Evolutionary conservation across 1,140 invertebrate species (phyloP), one percentile per base, ranked within the genome.

Genomic region (Rhysida immarginata): DNA sequence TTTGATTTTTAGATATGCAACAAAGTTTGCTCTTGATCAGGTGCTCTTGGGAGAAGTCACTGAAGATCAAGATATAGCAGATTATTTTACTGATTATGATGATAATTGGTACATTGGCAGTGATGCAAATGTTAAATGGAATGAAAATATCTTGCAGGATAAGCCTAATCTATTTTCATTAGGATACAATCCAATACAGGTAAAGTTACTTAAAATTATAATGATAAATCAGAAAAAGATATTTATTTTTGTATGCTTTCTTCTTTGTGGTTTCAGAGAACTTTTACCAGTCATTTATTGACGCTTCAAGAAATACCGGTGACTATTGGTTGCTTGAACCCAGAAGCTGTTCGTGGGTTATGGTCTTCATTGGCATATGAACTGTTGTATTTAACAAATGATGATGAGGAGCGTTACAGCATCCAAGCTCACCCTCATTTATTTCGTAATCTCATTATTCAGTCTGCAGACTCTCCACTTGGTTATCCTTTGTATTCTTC

Each of bases 371-470:
- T 77, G 2, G 71, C 68, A 53, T 62, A 75, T 43, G 76, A 78
- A 63, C 63, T 77, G 14, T 64, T 77, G 1, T 77, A 77, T 60
- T 64, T 78, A 49, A 77, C 76, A 26, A 77, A 76, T 60, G 76
- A 77, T 66, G 76, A 78, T 60, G 76, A 77, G 59, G 76, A 78
- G 60, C 63, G 76, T 50, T 77, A 76, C 65, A 74, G 72, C 54
- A 78, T 78, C 57, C 69, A 77, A 64, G 74, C 75, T 45, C 74
- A 77, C 59, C 69, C 71, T 2, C 65, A 66, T 41, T 63, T 76
- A 11, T 61, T 77, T 20, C 62, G 75, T 26, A 78, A 77, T 61
- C 63, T 77, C 2, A 74, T 71, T 13, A 72, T 76, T 3, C 75
- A 77, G 61, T 70, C 72, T 45, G 75, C 75, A 23, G 72, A 76